Evolutionary conservation across 2,113 vertebrate genomes (phyloP).

Genomic region (Myocastor coypus): DNA sequence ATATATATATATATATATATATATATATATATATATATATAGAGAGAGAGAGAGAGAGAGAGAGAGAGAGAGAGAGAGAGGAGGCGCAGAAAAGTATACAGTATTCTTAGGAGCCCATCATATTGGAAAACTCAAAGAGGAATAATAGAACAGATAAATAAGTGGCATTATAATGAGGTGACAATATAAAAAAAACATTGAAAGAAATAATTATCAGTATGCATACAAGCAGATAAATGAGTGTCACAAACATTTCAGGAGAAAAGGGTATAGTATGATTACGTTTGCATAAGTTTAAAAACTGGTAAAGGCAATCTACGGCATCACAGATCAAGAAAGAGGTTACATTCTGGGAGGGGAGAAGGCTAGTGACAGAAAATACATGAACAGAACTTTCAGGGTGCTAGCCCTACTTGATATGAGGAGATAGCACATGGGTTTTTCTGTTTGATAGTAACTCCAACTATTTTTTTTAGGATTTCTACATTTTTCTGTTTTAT

Average conservation of each 20-base stretch:
- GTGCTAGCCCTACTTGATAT: not conserved
- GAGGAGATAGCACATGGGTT: not conserved
- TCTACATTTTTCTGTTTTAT: not conserved
- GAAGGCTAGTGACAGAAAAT: fast-evolving
- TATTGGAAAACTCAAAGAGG: not conserved
- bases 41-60: too few species aligned
- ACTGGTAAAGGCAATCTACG: not conserved
- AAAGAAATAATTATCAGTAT: not conserved
- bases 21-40: not conserved
- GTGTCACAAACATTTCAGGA: not conserved
- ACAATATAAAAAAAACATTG: not conserved
- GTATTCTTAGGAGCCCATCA: not conserved
- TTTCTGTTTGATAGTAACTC: not conserved
- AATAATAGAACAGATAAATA: not conserved
- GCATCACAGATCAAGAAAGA: not conserved
- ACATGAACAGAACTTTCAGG: not conserved
- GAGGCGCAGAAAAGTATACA: not conserved
- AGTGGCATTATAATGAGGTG: not conserved
- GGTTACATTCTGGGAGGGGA: not conserved
- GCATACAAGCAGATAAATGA: not conserved
- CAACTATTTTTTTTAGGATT: not conserved
- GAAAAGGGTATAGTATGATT: not conserved
- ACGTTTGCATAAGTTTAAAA: not conserved
- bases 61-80: too few species aligned
- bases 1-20: not conserved